Evolutionary conservation across 2,888 invertebrate genomes (phyloP), one percentile per base, ranked within the genome.

Genomic region (Endotricha flammealis): DNA sequence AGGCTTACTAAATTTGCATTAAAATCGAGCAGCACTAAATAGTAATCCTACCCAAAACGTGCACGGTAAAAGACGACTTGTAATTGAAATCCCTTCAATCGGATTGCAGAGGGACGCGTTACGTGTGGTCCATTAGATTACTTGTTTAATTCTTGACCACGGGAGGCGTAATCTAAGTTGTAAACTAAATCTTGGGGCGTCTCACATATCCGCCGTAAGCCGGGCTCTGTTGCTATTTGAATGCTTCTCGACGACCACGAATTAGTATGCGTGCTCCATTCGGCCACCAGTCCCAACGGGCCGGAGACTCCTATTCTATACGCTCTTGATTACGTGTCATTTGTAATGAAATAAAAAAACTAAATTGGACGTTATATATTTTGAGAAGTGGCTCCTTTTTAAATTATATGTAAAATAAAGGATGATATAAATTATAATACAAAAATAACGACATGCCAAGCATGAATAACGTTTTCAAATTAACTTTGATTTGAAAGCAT

Each of bases 91-190:
- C 57, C 57, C 62, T 64, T 61, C 56, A 66, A 71, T 68, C 64
- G 61, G 50, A 55, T 58, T 49, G 64, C 53, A 53, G 49, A 46
- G 52, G 65, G 54, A 58, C 50, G 55, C 57, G 61, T 69, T 64
- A 75, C 74, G 64, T 72, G 70, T 64, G 58, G 54, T 51, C 68
- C 64, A 72, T 75, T 70, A 75, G 64, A 71, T 73, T 71, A 76
- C 73, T 79, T 77, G 79, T 78, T 80, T 85, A 82, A 83, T 79
- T 83, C 81, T 85, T 85, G 85, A 85, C 85, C 85, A 79, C 69
- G 59, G 51, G 54, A 52, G 60, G 54, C 51, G 71, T 82, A 85
- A 85, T 85, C 82, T 83, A 75, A 83, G 83, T 83, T 81, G 78
- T 82, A 79, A 80, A 83, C 79, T 83, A 83, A 82, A 77, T 82